These are phyloP conservation scores for Dicranocentrus wangi DNA, from an alignment of 2,888 invertebrate species.

Conservation along the genomic window DNA sequence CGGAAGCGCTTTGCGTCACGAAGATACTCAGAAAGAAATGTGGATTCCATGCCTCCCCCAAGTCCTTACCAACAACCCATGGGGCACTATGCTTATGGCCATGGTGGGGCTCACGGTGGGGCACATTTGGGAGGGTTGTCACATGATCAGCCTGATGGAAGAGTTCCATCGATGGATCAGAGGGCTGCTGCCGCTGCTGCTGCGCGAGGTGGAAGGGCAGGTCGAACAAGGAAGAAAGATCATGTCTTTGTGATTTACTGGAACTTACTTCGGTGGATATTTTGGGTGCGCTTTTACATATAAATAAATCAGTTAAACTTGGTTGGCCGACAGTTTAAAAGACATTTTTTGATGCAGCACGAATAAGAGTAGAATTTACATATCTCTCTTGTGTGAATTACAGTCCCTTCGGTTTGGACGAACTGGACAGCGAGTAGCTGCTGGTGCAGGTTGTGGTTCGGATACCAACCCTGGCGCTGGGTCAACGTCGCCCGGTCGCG, in stretches of 20 bases:
- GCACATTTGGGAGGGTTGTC: conserved; percentile 44
- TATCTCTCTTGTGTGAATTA: conserved; percentile 6
- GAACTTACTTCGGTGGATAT: conserved; percentile 72
- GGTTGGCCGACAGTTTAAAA: too few relatives aligned
- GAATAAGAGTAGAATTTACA: too few relatives aligned
- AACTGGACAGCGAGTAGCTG: conserved; percentile 72
- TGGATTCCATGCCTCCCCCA: conserved; percentile 73
- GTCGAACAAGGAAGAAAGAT: conserved; percentile 73
- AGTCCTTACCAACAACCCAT: conserved; percentile 71
- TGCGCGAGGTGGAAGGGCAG: conserved; percentile 56
- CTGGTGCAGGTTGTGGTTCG: conserved; percentile 72
- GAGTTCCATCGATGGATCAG: conserved; percentile 68
- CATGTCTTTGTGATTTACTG: conserved; percentile 73
- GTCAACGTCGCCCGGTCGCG: conserved; percentile 67
- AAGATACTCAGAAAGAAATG: conserved; percentile 72
- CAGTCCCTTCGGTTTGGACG: conserved; percentile 72
- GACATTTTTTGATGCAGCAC: too few relatives aligned
- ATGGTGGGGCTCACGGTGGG: conserved; percentile 57
- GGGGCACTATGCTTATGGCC: conserved; percentile 61
- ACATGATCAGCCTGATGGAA: conserved; percentile 68
- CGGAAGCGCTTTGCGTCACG: conserved; percentile 71
- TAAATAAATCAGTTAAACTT: background rate
- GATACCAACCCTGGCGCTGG: conserved; percentile 70
- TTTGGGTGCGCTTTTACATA: conserved; percentile 71
- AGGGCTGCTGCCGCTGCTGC: conserved; percentile 56